These are phyloP conservation scores for Macrophya alboannulata DNA, from an alignment of 2,888 invertebrate species.

Conservation along the genomic window DNA sequence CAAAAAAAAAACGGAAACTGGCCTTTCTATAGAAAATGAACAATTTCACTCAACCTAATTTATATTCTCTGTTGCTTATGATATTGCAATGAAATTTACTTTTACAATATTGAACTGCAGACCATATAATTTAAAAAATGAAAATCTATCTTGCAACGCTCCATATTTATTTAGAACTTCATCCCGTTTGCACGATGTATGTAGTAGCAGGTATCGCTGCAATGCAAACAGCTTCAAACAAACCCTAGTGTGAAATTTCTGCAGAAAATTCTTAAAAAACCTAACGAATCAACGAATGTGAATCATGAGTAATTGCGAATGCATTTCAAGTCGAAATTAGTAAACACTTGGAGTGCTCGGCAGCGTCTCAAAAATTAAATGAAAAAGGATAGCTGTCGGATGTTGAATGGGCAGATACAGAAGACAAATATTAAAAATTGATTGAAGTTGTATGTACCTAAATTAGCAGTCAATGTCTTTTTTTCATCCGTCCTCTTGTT, in stretches of 20 bases:
- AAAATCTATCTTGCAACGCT: not conserved
- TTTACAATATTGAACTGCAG: not conserved
- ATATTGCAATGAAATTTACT: not conserved
- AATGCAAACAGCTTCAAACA: not conserved
- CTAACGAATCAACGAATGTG: not conserved
- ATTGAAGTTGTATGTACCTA: not conserved
- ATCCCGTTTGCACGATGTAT: not conserved
- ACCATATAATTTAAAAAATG: not conserved
- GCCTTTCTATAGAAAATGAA: slow-evolving; percentile 1
- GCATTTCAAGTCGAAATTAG: not conserved
- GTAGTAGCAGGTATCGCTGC: not conserved
- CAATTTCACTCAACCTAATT: slow-evolving; percentile 21
- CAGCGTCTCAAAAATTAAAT: not conserved
- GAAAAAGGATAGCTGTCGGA: not conserved
- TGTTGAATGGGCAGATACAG: not conserved
- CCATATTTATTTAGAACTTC: not conserved
- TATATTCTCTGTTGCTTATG: not conserved
- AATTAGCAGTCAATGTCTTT: not conserved
- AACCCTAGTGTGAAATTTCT: not conserved
- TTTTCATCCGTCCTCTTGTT: too few relatives aligned
- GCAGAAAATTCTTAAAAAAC: not conserved
- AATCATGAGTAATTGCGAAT: slow-evolving; percentile 21
- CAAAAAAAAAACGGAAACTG: slow-evolving; percentile 27
- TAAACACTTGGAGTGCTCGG: not conserved
- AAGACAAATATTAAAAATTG: not conserved